Evolutionary conservation across 2,797 vertebrate genomes (phyloP), one percentile per base, ranked within the genome.

Genomic region (Propithecus deckenii): DNA sequence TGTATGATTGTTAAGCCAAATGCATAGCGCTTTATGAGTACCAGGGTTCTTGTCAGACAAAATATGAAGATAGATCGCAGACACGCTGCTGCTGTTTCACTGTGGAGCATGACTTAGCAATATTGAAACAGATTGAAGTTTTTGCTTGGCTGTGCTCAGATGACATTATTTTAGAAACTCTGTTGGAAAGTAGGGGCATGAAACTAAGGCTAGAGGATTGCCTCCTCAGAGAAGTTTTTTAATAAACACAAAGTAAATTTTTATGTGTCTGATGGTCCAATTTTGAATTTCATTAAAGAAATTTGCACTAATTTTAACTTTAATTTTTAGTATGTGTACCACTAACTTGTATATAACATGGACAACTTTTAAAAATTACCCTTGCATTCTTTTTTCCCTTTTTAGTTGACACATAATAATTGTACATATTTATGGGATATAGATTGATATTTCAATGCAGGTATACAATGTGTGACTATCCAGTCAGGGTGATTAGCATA

Each of bases 151-250:
- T 94, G 14, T 65, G 8, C 72, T 52, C 63, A 92, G 92, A 91
- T 87, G 7, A 61, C 17, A 23, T 69, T 28, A 65, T 89, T 35
- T 96, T 96, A 89, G 87, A 87, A 96, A 76, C 11, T 83, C 93
- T 72, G 17, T 67, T 91, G 32, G 32, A 80, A 96, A 94, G 52
- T 59, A 55, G 0, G 43, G 15, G 1, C 32, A 18, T 86, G 85
- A 96, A 95, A 83, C 75, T 81, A 90, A 91, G 78, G 9, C 67
- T 32, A 94, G 81, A 86, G 41, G 41, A 69, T 76, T 93, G 57
- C 72, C 41, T 28, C 32, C 25, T 86, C 79, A 79, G 59, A 55
- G 46, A 63, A 41, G 9, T 28, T 67, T 89, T 84, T 46, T n/a
- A 55, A 32, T 78, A 71, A 89, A 74, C 74, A 63, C 14, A 35